Evolutionary conservation across 2,797 vertebrate species (phyloP), one percentile per base, ranked within the genome.

Genomic region (Hemibagrus guttatus): DNA sequence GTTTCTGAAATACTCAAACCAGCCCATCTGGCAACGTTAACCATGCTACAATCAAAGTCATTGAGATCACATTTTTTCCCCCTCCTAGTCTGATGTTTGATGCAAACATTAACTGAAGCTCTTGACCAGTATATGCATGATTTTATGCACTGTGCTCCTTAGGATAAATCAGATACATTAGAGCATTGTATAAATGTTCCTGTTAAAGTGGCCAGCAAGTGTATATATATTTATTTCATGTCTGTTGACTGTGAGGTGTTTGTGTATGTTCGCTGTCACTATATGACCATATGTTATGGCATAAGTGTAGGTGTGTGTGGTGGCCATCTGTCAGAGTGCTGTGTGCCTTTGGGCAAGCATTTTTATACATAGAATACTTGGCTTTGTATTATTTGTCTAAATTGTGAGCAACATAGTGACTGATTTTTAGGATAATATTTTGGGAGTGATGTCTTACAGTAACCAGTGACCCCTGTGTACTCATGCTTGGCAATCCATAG

Each of bases 251-350:
- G 28, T 76, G 26, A 64, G 52, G 64, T 81, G 74, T 42, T 88
- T 83, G 89, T 88, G 83, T 90, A 92, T 7, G 26, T 89, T 91
- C 61, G 2, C 66, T 88, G 88, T 93, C 89, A 85, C 87, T 84
- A 75, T 88, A 58, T 46, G 86, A 93, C 88, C 94, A 94, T 94
- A 94, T 94, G 93, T 90, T 86, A 89, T 84, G 54, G 66, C 85
- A 56, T 87, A 87, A 85, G 76, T 84, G 66, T 84, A 59, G 78
- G 58, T 84, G 84, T 84, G 84, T 87, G 85, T 87, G 91, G 85
- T 87, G 89, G 90, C 93, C 93, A 95, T 94, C 93, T 95, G 95
- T 94, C 91, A 92, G 89, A 89, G 89, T 90, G 92, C 5, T 46
- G 56, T 61, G 66, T 31, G 54, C 56, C 54, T 81, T 81, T 86